Conservation (phyloP, 64 coral and sea anemone genomes). For the Actinia tenebrosa region DNA sequence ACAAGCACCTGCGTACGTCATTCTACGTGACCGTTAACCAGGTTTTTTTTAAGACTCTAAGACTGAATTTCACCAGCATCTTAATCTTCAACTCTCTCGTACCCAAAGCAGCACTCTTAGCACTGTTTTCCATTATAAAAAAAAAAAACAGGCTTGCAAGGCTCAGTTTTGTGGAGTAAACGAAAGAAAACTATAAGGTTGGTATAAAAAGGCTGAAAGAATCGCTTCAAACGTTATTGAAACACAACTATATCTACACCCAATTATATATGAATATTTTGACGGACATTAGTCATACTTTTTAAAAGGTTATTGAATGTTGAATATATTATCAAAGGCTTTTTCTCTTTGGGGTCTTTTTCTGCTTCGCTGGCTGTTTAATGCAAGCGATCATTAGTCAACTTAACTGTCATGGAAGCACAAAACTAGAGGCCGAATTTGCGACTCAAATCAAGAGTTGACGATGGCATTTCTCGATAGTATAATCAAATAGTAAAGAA, state of each 20-base stretch:
- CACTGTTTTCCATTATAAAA: neutral
- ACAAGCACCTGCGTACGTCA: neutral
- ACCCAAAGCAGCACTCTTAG: neutral
- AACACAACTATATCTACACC: neutral
- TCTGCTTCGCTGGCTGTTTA: neutral
- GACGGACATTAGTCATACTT: slow-evolving; percentile 6
- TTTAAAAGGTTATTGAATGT: neutral
- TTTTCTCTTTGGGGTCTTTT: neutral
- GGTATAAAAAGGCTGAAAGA: neutral
- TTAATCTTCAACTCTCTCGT: neutral
- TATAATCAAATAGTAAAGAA: slow-evolving; percentile 30
- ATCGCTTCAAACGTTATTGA: neutral
- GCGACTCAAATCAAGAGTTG: slow-evolving; percentile 14
- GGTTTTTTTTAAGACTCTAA: neutral
- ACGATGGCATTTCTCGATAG: slow-evolving; percentile 29
- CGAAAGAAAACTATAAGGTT: neutral
- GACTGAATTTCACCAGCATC: neutral
- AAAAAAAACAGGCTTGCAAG: neutral
- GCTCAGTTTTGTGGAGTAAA: neutral
- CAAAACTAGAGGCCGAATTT: slow-evolving; percentile 7
- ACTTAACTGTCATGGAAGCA: slow-evolving; percentile 3
- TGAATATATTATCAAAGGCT: neutral
- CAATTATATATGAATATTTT: slow-evolving; percentile 17
- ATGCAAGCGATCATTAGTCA: slow-evolving; percentile 19
- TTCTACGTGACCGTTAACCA: slow-evolving; percentile 30